A percentile compares a stretch with the other conserved stretches of the same genome.
phyloP scores from a whole-genome alignment of 2,888 invertebrate genomes.

The Anoplius nigerrimus region DNA sequence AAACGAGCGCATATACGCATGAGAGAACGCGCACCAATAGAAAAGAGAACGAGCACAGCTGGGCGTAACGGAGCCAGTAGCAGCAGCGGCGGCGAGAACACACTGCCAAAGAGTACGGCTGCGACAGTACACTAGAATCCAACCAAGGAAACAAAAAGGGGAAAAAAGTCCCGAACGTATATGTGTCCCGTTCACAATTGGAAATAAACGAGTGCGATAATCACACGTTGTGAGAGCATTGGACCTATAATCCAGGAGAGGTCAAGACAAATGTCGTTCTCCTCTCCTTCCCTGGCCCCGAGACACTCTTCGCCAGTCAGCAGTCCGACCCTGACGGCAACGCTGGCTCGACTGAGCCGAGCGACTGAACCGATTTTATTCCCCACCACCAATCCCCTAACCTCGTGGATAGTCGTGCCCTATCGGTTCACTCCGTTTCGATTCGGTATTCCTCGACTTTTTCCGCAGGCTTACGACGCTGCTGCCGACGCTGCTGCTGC shows the following conservation, averaged over 20 bases:
- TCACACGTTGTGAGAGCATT: too few species aligned
- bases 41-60: too few species aligned
- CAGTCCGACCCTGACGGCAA: slow-evolving; percentile 66
- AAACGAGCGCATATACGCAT: slow-evolving; percentile 10
- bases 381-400: slow-evolving; percentile 36
- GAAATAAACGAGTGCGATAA: too few species aligned
- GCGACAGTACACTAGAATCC: too few species aligned
- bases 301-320: slow-evolving; percentile 55
- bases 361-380: slow-evolving; percentile 51
- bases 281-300: slow-evolving; percentile 24
- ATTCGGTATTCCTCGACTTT: slow-evolving; percentile 45
- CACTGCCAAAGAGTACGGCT: background rate
- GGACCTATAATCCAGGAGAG: too few species aligned
- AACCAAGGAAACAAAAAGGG: too few species aligned
- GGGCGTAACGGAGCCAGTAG: too few species aligned
- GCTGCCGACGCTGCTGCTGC: background rate
- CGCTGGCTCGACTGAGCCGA: slow-evolving; percentile 70
- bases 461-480: slow-evolving; percentile 49
- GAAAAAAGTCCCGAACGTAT: too few species aligned
- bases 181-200: too few species aligned
- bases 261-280: too few species aligned
- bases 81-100: slow-evolving; percentile 5
- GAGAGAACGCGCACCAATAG: too few species aligned
- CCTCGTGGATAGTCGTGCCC: slow-evolving; percentile 37
- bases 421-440: slow-evolving; percentile 44